A percentile compares a stretch with the other conserved stretches of the same genome.
phyloP scores from a whole-genome alignment of 1,140 invertebrate genomes.

The Riptortus pedestris region DNA sequence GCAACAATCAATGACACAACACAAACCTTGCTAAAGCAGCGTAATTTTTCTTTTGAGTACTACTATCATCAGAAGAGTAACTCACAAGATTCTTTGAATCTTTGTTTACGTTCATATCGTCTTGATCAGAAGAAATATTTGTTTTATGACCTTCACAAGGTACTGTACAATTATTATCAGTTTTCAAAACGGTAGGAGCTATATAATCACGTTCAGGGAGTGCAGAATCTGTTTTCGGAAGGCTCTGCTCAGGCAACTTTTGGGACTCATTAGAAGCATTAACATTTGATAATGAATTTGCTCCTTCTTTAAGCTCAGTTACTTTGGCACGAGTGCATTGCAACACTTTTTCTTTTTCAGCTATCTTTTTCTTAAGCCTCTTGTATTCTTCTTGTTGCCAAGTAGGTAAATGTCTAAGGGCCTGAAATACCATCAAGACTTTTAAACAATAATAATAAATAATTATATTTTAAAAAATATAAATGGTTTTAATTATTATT shows the following conservation, averaged over 20 bases:
- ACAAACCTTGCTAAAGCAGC: not conserved
- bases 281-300: too few species aligned
- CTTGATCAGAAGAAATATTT: too few species aligned
- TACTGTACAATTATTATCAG: too few species aligned
- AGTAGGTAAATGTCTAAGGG: conserved; percentile 15
- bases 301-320: not conserved
- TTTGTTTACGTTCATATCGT: too few species aligned
- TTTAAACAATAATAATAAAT: not conserved
- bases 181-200: too few species aligned
- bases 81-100: too few species aligned
- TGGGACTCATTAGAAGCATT: too few species aligned
- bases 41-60: not conserved
- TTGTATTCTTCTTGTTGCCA: conserved; percentile 26
- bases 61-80: not conserved
- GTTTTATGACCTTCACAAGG: too few species aligned
- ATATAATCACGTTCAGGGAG: too few species aligned
- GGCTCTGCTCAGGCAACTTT: too few species aligned
- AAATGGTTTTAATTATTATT: not conserved
- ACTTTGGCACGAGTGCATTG: not conserved
- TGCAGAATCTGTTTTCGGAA: too few species aligned
- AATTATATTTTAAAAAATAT: not conserved
- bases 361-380: conserved; percentile 20
- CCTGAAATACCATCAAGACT: conserved; percentile 2
- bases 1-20: too few species aligned
- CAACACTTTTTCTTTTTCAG: conserved; percentile 13